Conservation (phyloP, 2,113 vertebrate genomes). For the Empidonax alnorum region DNA sequence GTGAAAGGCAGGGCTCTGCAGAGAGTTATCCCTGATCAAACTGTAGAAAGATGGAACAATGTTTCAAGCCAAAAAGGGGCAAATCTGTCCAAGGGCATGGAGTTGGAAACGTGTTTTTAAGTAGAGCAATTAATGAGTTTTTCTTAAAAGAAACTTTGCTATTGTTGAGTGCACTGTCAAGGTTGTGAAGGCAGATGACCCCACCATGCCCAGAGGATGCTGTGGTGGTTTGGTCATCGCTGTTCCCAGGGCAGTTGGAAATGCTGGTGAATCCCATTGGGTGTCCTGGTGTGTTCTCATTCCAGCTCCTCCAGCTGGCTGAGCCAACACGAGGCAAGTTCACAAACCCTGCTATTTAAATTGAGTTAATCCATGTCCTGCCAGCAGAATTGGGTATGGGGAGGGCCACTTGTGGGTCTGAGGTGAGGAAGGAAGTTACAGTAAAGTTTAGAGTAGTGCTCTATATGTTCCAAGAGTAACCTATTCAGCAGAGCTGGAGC, state of each 20-base stretch:
- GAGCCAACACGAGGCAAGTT: not conserved
- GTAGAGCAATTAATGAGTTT: not conserved
- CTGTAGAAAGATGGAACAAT: not conserved
- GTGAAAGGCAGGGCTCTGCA: not conserved
- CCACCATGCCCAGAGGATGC: not conserved
- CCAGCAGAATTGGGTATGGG: not conserved
- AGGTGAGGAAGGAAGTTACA: slow-evolving; percentile 16
- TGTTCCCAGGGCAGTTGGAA: not conserved
- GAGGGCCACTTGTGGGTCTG: not conserved
- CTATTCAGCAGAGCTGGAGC: slow-evolving; percentile 11
- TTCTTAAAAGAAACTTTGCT: accelerated
- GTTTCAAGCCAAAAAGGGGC: not conserved
- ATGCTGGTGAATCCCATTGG: not conserved
- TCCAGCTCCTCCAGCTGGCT: not conserved
- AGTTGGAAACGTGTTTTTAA: not conserved
- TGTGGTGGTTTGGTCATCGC: accelerated
- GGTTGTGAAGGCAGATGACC: not conserved
- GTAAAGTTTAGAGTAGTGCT: not conserved
- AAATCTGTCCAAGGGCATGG: not conserved
- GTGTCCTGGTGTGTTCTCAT: not conserved
- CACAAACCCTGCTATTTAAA: not conserved
- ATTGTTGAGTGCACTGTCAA: not conserved
- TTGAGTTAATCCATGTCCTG: not conserved
- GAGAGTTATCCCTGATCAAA: not conserved
- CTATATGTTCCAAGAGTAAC: not conserved